Conservation (phyloP, 2,797 vertebrate genomes). For the Rhinatrema bivittatum region DNA sequence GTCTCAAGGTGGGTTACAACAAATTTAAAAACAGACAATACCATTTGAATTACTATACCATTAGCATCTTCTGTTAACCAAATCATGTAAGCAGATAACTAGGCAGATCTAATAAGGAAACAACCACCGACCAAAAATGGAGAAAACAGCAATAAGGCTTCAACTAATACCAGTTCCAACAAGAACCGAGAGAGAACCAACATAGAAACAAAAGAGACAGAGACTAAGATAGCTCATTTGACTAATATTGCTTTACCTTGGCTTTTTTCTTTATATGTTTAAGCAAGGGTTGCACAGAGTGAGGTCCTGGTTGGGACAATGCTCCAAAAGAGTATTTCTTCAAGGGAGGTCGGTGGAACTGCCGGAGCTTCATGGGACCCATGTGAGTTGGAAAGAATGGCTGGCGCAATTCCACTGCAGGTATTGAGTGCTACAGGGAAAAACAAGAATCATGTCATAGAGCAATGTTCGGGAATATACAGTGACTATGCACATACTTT, state of each 20-base stretch:
- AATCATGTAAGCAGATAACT: too few species aligned
- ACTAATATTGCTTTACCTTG: conserved; percentile 62
- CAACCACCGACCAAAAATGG: too few species aligned
- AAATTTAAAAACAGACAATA: too few species aligned
- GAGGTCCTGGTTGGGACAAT: conserved; percentile 87
- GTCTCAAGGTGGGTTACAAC: too few species aligned
- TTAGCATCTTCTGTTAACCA: too few species aligned
- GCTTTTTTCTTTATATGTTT: conserved; percentile 99
- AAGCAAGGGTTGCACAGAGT: conserved; percentile 80
- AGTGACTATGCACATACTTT: too few species aligned
- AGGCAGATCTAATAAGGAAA: too few species aligned
- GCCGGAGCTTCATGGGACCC: conserved; percentile 94
- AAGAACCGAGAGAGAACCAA: background rate
- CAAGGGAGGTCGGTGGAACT: conserved; percentile 82
- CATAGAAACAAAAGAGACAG: background rate
- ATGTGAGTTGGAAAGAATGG: conserved; percentile 97
- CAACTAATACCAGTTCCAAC: too few species aligned
- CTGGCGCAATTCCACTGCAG: conserved; percentile 89
- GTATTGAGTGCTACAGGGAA: conserved; percentile 82
- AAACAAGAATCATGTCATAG: too few species aligned
- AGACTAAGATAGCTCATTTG: background rate
- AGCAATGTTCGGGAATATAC: too few species aligned
- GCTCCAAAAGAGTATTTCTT: conserved; percentile 96
- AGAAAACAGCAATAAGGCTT: too few species aligned
- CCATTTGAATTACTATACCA: too few species aligned